Base-by-base conservation (phyloP, 2,888 invertebrate genomes). In the Apantesis nais region DNA sequence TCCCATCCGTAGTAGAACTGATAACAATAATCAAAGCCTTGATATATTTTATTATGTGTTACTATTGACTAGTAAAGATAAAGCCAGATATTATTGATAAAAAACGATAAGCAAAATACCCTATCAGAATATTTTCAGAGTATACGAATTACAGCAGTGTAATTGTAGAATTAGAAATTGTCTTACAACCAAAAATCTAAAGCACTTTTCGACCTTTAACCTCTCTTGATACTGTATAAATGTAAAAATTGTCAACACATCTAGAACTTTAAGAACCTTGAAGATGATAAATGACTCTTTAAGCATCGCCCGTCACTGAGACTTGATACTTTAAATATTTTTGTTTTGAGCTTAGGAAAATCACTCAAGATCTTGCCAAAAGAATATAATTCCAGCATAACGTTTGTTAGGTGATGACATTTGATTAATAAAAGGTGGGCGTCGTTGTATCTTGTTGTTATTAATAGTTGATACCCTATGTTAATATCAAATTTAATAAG, bases 381-480 rank as follows among this genome's bases (percentile, higher is more conserved):
- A 77, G 71, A 78, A 75, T 66, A 66, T 34, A 77, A 80, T 78
- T 80, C 74, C 76, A 75, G 74, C 44, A 74, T 72, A 81, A 78
- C 79, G 78, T 83, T 84, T 79, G 79, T 80, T 78, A 61, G 73
- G 62, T 67, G 41, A 72, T 34, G 68, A 75, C 76, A 81, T 85
- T 82, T 89, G 89, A 89, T 89, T 84, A 88, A 88, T 82, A 88
- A 88, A 82, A 88, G 87, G 83, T 82, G 71, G 44, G 70, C 73
- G 75, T 80, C 76, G 69, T 71, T 70, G 63, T 71, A 76, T 67
- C 80, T 80, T 85, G 86, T 88, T 86, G 85, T 85, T 81, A 78
- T 74, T 48, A 48, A 22, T 5, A 52, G 48, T 52, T 78, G 78
- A 72, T 77, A 74, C 84, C 87, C 88, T 86, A 9, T 9, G 19